Evolutionary conservation across 1,140 invertebrate genomes (phyloP), one percentile per base, ranked within the genome.

Genomic region (Anastatus disparis): DNA sequence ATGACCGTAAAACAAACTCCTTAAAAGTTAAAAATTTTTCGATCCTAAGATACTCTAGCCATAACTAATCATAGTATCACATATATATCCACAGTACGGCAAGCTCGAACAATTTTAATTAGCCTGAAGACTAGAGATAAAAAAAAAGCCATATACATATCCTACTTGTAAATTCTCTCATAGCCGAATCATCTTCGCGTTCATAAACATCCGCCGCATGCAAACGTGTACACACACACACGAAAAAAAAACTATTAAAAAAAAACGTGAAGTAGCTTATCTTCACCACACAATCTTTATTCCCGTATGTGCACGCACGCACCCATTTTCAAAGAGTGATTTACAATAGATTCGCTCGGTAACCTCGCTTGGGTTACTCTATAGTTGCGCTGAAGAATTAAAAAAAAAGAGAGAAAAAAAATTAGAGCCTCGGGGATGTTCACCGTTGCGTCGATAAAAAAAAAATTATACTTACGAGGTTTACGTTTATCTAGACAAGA

Each of bases 381-480:
- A n/a, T n/a, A n/a, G n/a, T n/a, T 4, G 42, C 13, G 42, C 3
- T 13, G 6, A 8, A 27, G 22, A 8, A 62, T n/a, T 55, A 63
- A 70, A 70, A 62, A 15, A 4, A 46, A 6, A 46, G 17, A 20
- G 17, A n/a, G 17, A 20, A 8, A n/a, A n/a, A n/a, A n/a, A n/a
- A n/a, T n/a, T n/a, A n/a, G n/a, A 53, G 48, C 27, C 22, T 17
- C 13, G 29, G 24, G 44, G 12, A 44, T 61, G 31, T 62, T 59
- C 55, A 62, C 48, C 67, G 58, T 70, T 70, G 56, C 35, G 15
- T 2, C 2, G 44, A 20, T 15, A 70, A 70, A 70, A 70, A 70
- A 61, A 13, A n/a, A n/a, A n/a, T n/a, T n/a, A n/a, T n/a, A n/a
- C n/a, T n/a, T n/a, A n/a, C n/a, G n/a, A n/a, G n/a, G n/a, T n/a